A percentile compares a stretch with the other conserved stretches of the same genome.
phyloP scores from a whole-genome alignment of 1,140 invertebrate genomes.

The Scaptomyza montana region DNA sequence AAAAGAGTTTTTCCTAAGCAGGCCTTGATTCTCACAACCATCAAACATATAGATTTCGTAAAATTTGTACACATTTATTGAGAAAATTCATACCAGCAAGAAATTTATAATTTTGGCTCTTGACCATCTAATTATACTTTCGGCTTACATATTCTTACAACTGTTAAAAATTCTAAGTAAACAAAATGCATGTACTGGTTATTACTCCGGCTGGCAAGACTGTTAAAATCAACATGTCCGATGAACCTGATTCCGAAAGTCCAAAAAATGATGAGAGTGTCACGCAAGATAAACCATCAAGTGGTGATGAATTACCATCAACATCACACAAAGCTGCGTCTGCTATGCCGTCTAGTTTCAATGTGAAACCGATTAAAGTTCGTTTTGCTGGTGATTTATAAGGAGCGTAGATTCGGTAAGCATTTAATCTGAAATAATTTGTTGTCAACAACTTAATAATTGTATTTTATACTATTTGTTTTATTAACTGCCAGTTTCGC shows the following conservation, averaged over 20 bases:
- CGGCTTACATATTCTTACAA: slow-evolving; percentile 31
- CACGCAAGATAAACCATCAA: neutral
- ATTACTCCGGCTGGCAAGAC: slow-evolving; percentile 51
- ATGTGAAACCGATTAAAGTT: neutral
- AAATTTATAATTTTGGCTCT: slow-evolving; percentile 36
- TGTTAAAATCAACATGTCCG: slow-evolving; percentile 30
- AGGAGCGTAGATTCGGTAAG: neutral
- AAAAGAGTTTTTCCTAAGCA: neutral
- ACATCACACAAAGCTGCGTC: neutral
- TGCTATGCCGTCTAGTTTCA: neutral
- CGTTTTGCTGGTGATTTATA: neutral
- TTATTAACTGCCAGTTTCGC: neutral
- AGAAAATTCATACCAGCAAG: slow-evolving; percentile 24
- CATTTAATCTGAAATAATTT: neutral
- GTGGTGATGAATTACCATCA: neutral
- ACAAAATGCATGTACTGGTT: slow-evolving; percentile 51
- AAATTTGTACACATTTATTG: neutral
- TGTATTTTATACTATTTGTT: neutral
- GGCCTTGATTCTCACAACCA: neutral
- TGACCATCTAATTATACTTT: slow-evolving; percentile 36
- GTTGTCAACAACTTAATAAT: neutral
- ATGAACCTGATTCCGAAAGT: neutral
- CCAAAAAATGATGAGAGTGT: neutral
- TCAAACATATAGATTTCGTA: neutral
- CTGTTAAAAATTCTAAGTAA: neutral